Base-by-base conservation (phyloP, 2,113 vertebrate genomes). In the Oncorhynchus masou region DNA sequence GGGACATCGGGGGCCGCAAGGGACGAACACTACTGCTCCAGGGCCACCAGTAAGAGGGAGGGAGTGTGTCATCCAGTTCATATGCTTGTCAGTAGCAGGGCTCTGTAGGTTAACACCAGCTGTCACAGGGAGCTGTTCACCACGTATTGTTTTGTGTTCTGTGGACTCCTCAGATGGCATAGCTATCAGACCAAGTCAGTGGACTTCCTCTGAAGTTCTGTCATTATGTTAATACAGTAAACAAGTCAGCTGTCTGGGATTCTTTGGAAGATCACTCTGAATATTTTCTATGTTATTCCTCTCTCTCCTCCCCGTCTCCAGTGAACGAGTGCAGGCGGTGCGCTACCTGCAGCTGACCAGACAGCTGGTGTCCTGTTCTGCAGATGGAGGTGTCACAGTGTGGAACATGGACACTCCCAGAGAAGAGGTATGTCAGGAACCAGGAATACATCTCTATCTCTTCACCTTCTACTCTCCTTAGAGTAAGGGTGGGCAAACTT, bases 351-450 rank as follows among this genome's bases (percentile, higher is more conserved):
- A 96, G 74, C 82, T 97, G 83, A 96, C 96, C 0, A 88, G 95
- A 71, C 98, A 99, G 92, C 81, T 99, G 27, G 82, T 99, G 62
- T 98, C 98, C 2, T 99, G 98, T 79, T 96, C 97, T 4, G 94
- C 95, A 0, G 98, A 99, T 49, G 98, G 98, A 0, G 96, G 95
- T 11, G 97, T 99, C 20, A 95, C 95, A 0, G 95, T 99, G 83
- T 99, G 97, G 97, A 99, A 98, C 91, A 99, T 99, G 97, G 97
- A 99, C 78, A 91, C 95, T 2, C 94, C 89, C 81, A 91, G 97
- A 86, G 95, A 98, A 81, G 98, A 99, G 96, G 97, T 98, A 45
- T 45, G 9, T 11, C 39, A 39, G 29, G 16, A 62, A 2, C 59
- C 39, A 45, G 39, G 39, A 45, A 45, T 11, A 11, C 39, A 45